Conservation (phyloP, 2,797 vertebrate genomes). For the Zenarchopterus dispar region DNA sequence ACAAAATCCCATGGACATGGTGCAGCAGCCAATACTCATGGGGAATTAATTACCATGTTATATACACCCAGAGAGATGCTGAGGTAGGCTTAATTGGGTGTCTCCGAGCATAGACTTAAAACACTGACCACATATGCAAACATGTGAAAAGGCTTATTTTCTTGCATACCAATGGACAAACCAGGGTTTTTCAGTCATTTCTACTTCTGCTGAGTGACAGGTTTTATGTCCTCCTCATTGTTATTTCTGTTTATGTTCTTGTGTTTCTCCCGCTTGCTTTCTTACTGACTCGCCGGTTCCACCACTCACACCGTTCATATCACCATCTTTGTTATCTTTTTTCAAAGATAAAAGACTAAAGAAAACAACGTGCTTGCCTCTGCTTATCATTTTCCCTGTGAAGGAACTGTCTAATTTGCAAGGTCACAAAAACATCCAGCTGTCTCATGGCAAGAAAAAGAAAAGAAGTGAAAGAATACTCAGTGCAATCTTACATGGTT, state of each 20-base stretch:
- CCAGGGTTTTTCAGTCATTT: conserved; percentile 26
- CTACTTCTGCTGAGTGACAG: conserved; percentile 17
- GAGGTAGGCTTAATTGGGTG: conserved; percentile 73
- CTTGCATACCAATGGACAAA: conserved; percentile 51
- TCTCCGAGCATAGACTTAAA: conserved; percentile 53
- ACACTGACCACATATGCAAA: conserved; percentile 45
- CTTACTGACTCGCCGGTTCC: neutral
- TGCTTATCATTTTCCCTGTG: conserved; percentile 7
- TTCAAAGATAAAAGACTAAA: conserved; percentile 7
- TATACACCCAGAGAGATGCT: conserved; percentile 58
- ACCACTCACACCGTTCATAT: neutral
- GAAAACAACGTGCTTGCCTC: neutral
- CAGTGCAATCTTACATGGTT: neutral
- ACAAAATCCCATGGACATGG: conserved; percentile 37
- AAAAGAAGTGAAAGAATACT: neutral
- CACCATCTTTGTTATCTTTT: neutral
- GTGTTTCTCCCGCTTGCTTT: conserved; percentile 6
- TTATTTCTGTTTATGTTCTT: neutral
- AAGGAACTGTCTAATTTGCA: conserved; percentile 13
- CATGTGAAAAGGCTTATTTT: conserved; percentile 21
- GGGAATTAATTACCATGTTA: conserved; percentile 72
- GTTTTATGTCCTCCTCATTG: conserved; percentile 17
- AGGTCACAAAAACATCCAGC: conserved; percentile 8
- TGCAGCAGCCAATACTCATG: conserved; percentile 47
- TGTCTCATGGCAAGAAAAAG: neutral